Evolutionary conservation across 2,113 vertebrate genomes (phyloP).

Genomic region (Hippocampus barbouri): DNA sequence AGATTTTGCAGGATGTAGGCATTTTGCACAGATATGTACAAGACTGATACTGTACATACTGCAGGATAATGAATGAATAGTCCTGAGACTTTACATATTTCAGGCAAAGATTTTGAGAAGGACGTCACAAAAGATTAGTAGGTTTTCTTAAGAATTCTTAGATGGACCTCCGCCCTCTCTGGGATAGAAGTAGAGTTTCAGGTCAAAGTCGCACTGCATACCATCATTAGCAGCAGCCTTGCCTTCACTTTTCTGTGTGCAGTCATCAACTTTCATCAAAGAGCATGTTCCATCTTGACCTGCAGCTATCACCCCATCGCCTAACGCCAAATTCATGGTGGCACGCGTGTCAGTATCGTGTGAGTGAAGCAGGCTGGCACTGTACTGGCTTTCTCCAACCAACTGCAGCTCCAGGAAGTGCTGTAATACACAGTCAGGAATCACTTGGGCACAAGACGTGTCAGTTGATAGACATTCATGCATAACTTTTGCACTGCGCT

Average conservation of each 20-base stretch:
- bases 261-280: slow-evolving; percentile 75
- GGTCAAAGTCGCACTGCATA: slow-evolving; percentile 43
- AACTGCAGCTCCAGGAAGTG: slow-evolving; percentile 86
- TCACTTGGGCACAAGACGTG: not conserved
- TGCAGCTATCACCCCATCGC: slow-evolving; percentile 80
- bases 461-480: not conserved
- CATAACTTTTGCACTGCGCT: slow-evolving; percentile 22
- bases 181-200: not conserved
- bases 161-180: not conserved
- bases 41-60: not conserved
- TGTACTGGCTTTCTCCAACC: slow-evolving; percentile 72
- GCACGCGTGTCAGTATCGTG: slow-evolving; percentile 86
- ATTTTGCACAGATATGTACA: not conserved
- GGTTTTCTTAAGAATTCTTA: not conserved
- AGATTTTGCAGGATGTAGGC: not conserved
- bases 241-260: slow-evolving; percentile 22
- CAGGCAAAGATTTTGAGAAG: no score
- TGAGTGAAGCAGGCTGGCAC: slow-evolving; percentile 82
- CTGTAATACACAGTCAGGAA: slow-evolving; percentile 62
- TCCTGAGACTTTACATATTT: no score
- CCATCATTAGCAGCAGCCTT: slow-evolving; percentile 61
- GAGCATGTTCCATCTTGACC: slow-evolving; percentile 88
- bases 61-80: not conserved
- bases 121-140: no score
- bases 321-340: slow-evolving; percentile 90